phyloP scores from a whole-genome alignment of 2,113 vertebrate species.

The Poeciliopsis turrubarensis region DNA sequence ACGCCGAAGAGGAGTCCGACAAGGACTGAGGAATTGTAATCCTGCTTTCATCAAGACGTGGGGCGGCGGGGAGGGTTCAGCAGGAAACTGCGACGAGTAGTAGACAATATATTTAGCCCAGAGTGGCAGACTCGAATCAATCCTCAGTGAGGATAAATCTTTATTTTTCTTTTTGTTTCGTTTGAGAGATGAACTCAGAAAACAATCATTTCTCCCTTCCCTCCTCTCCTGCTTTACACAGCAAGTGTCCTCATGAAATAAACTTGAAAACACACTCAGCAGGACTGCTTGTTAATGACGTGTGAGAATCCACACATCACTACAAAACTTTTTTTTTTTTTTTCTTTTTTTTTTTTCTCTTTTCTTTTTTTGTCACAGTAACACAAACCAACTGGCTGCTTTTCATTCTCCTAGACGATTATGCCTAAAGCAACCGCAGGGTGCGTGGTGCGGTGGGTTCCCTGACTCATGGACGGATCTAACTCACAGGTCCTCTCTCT shows the following conservation, averaged over 20 bases:
- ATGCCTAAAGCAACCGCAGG: conserved; percentile 45
- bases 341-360: background rate
- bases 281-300: conserved; percentile 71
- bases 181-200: conserved; percentile 70
- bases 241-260: conserved; percentile 74
- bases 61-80: conserved; percentile 12
- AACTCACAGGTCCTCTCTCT: conserved; percentile 58
- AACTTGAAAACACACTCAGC: conserved; percentile 70
- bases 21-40: conserved; percentile 84
- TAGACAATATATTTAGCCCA: conserved; percentile 58
- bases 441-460: conserved; percentile 49
- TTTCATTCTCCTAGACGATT: conserved; percentile 65
- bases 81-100: conserved; percentile 44
- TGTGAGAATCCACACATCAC: conserved; percentile 67
- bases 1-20: conserved; percentile 93
- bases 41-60: conserved; percentile 31
- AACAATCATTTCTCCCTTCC: conserved; percentile 73
- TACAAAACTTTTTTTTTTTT: conserved; percentile 38
- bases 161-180: conserved; percentile 48
- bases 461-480: conserved; percentile 40
- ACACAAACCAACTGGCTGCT: conserved; percentile 75
- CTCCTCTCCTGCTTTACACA: conserved; percentile 64
- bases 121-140: conserved; percentile 72
- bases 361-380: conserved; percentile 50
- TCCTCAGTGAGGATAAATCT: conserved; percentile 75